These are phyloP conservation scores for Drosophila subpulchrella DNA, from an alignment of 1,140 invertebrate genomes.

Conservation along the genomic window DNA sequence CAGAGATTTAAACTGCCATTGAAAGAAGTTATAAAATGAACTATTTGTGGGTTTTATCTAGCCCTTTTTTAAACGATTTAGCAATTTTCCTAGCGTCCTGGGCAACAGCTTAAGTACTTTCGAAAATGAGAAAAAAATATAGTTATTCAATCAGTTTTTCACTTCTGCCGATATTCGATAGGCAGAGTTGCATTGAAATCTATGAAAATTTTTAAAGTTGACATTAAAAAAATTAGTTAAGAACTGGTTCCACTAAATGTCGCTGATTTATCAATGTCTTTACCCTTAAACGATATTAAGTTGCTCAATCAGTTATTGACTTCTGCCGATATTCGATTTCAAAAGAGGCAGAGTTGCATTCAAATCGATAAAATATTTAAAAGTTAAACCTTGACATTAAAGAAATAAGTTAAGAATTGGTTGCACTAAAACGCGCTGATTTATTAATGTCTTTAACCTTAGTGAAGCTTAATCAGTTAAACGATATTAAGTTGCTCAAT, in stretches of 20 bases:
- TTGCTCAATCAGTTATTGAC: background rate
- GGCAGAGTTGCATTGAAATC: background rate
- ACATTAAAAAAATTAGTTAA: too few species aligned
- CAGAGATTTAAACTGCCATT: slow-evolving; percentile 6
- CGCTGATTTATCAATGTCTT: background rate
- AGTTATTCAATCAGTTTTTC: background rate
- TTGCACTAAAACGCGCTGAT: too few species aligned
- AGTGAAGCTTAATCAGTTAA: too few species aligned
- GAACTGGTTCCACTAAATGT: too few species aligned
- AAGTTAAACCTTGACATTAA: too few species aligned
- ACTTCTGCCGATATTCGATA: background rate
- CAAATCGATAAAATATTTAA: background rate
- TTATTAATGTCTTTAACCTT: background rate
- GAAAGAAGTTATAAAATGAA: background rate
- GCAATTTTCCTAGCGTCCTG: background rate
- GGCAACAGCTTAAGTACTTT: background rate
- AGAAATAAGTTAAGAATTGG: too few species aligned
- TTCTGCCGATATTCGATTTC: background rate
- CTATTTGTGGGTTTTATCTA: background rate
- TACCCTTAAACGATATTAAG: background rate
- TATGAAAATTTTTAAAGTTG: background rate
- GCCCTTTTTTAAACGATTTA: background rate
- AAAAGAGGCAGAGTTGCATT: background rate
- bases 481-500: background rate
- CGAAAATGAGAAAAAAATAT: too few species aligned